Evolutionary conservation across 1,140 invertebrate species (phyloP).

Genomic region (Drosophila pectinifera): DNA sequence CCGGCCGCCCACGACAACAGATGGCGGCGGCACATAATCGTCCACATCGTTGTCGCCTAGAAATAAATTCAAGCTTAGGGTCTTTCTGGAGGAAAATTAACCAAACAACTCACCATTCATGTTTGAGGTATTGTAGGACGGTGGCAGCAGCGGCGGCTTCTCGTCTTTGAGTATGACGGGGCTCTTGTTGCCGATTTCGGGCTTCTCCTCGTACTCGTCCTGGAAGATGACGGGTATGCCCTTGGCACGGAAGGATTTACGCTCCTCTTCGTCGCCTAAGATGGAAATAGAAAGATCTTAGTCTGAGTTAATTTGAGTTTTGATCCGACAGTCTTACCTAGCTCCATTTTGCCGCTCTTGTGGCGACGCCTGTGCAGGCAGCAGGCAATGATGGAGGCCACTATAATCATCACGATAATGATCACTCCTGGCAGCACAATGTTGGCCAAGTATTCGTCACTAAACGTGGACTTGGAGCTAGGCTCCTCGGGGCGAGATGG

Average conservation of each 20-base stretch:
- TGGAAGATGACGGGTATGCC: slow-evolving; percentile 97
- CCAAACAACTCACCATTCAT: slow-evolving; percentile 76
- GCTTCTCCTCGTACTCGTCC: slow-evolving; percentile 96
- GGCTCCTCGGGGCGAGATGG: slow-evolving; percentile 85
- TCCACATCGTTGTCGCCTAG: slow-evolving; percentile 86
- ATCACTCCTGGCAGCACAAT: slow-evolving; percentile 96
- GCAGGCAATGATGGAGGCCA: slow-evolving; percentile 95
- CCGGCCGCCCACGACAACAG: slow-evolving; percentile 90
- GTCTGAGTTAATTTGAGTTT: background rate
- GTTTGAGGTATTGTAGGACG: slow-evolving; percentile 85
- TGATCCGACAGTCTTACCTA: slow-evolving; percentile 85
- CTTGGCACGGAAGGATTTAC: slow-evolving; percentile 93
- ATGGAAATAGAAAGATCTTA: slow-evolving; percentile 1
- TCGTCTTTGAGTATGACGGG: slow-evolving; percentile 97
- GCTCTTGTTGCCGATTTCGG: slow-evolving; percentile 93
- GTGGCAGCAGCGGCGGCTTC: slow-evolving; percentile 93
- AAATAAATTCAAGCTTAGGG: background rate
- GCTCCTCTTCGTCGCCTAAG: slow-evolving; percentile 90
- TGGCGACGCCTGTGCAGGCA: slow-evolving; percentile 93
- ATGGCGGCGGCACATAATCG: slow-evolving; percentile 92
- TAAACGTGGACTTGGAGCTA: slow-evolving; percentile 85
- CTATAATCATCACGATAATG: slow-evolving; percentile 94
- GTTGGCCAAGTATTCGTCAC: slow-evolving; percentile 93
- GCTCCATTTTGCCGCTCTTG: slow-evolving; percentile 92
- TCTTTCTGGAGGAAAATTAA: too few species aligned